Evolutionary conservation across 2,113 vertebrate species (phyloP), one percentile per base, ranked within the genome.

Genomic region (Cyprinodon variegatus): DNA sequence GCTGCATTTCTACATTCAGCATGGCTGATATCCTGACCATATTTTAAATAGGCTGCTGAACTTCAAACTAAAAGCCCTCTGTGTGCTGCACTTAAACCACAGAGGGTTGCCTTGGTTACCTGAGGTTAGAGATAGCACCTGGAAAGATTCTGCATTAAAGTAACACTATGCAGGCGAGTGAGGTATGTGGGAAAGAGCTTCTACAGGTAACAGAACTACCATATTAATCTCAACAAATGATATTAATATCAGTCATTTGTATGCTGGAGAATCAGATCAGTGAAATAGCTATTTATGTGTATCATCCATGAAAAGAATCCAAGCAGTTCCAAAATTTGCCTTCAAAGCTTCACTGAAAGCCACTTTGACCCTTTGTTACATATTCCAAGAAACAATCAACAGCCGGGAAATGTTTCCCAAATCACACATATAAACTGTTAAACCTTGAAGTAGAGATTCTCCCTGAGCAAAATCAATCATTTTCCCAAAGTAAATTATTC

Each of bases 401-500:
- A 80, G 74, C 66, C 15, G 12, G 48, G 41, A 76, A 86, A 80
- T 77, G 70, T 76, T 88, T 77, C 78, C 72, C 20, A 70, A 89
- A 81, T 76, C 81, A 78, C 66, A 63, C 59, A 69, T 63, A 69
- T 63, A 87, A 85, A 87, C 81, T 86, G 68, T 78, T 63, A 83
- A 87, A 79, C 74, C 78, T 81, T 41, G 61, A 88, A 79, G 76
- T 81, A 68, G 77, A 86, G 69, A 39, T 75, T 89, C 76, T 77
- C 65, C n/a, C 29, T 29, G 12, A 59, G 64, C 0, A 3, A 74
- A 86, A 89, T 89, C 81, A 83, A 81, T 93, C 82, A 88, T 74
- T 86, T 81, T 67, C 75, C 39, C 43, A 83, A 87, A 83, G 73
- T 3, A 4, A 88, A 78, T 86, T 86, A 84, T 86, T 90, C 69